Evolutionary conservation across 1,140 invertebrate genomes (phyloP), one percentile per base, ranked within the genome.

Genomic region (Atta texana): DNA sequence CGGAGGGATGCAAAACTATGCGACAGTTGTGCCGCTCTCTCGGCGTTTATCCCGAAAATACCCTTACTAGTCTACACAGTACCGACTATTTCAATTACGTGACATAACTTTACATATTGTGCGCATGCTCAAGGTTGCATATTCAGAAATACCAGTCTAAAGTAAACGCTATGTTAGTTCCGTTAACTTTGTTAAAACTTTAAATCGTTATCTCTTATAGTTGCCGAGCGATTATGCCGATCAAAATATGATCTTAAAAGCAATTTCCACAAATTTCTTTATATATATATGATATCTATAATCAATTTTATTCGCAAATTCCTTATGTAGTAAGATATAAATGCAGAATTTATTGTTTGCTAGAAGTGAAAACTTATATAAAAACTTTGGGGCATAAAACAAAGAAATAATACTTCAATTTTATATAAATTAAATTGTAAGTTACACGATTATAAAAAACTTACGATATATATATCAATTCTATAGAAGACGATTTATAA

Each of bases 1-100:
- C 91, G 87, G 76, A 88, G 91, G 87, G 91, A 89, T 89, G 68
- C 84, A 69, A 88, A 94, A 94, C 81, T 92, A 92, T 85, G 89
- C 91, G 91, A 89, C 92, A 92, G 90, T 93, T 93, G 92, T 92
- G 63, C 74, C 82, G 74, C 59, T 85, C 75, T 64, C 72, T 34
- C 31, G 82, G 53, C 31, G 49, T 78, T 85, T 64, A 78, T 66
- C 55, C 55, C 44, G 80, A 39, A 84, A 74, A 84, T 84, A 84
- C 69, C 39, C n/a, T 18, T 24, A 21, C 49, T 59, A 74, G 66
- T 75, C 39, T 75, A 61, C 80, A 61, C 80, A 44, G 18, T 84
- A 84, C 80, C 80, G 80, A 75, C 69, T 34, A 75, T 84, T 84
- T 84, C 80, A 84, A 84, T 84, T 84, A 84, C 80, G 44, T 34